A percentile compares a stretch with the other conserved stretches of the same genome.
Conservation (phyloP, 1,140 invertebrate species). For the Drosophila saltans region DNA sequence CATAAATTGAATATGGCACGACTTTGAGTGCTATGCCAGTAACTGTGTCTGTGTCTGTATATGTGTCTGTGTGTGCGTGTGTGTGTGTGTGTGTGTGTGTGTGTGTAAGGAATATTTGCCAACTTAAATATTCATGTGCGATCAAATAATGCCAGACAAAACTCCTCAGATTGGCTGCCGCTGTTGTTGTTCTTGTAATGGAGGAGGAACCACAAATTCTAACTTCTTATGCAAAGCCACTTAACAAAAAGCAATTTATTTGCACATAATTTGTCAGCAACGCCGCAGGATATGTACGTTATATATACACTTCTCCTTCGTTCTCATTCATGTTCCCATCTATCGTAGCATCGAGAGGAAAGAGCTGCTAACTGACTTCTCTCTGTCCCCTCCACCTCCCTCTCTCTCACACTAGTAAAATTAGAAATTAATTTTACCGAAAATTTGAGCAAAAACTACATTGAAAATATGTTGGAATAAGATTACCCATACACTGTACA, state of each 20-base stretch:
- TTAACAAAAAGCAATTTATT: slow-evolving; percentile 82
- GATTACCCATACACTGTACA: slow-evolving; percentile 37
- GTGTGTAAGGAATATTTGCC: slow-evolving; percentile 51
- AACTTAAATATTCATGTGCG: slow-evolving; percentile 76
- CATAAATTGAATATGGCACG: slow-evolving; percentile 67
- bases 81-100: slow-evolving; percentile 26
- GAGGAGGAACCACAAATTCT: slow-evolving; percentile 43
- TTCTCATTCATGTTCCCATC: background rate
- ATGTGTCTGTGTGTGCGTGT: background rate
- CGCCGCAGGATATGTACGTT: slow-evolving; percentile 60
- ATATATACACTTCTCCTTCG: background rate
- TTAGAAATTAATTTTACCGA: slow-evolving; percentile 78
- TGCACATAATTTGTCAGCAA: slow-evolving; percentile 79
- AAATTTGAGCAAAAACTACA: slow-evolving; percentile 76
- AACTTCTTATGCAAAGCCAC: slow-evolving; percentile 82
- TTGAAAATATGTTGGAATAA: slow-evolving; percentile 60
- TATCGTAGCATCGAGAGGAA: too few species aligned
- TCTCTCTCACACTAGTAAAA: slow-evolving; percentile 40
- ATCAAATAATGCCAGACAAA: slow-evolving; percentile 63
- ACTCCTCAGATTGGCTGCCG: slow-evolving; percentile 15
- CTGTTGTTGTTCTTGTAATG: slow-evolving; percentile 17
- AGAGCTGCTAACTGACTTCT: too few species aligned
- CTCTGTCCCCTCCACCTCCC: background rate
- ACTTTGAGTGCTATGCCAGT: slow-evolving; percentile 10
- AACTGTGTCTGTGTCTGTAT: background rate